phyloP scores from a whole-genome alignment of 2,797 vertebrate genomes.

The Intellagama lesueurii region DNA sequence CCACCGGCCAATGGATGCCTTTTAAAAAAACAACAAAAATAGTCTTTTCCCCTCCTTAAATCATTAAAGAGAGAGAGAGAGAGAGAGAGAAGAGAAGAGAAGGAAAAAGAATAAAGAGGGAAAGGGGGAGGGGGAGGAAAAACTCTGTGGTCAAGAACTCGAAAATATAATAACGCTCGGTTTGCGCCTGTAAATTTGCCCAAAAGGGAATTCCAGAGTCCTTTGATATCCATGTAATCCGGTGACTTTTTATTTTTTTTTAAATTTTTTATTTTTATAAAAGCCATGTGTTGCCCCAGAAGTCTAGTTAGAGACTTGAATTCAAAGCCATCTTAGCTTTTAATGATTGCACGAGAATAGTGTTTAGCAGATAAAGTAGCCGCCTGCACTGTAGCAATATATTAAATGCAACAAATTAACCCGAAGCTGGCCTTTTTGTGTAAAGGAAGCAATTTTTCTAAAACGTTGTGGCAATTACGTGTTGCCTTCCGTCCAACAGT shows the following conservation, averaged over 20 bases:
- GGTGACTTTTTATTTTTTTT: constrained; percentile 55
- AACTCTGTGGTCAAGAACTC: constrained; percentile 72
- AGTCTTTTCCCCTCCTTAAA: not conserved
- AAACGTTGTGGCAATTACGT: constrained; percentile 74
- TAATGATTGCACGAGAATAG: constrained; percentile 77
- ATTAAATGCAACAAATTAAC: constrained; percentile 84
- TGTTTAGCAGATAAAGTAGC: constrained; percentile 78
- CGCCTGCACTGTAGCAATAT: constrained; percentile 77
- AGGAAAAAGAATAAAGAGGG: not conserved
- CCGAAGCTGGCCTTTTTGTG: constrained; percentile 81
- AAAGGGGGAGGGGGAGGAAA: not conserved
- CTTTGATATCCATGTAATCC: constrained; percentile 82
- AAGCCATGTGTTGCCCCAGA: constrained; percentile 82
- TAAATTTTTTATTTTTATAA: constrained; percentile 70
- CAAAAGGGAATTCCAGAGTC: constrained; percentile 72
- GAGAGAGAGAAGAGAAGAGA: not conserved
- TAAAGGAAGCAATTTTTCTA: constrained; percentile 80
- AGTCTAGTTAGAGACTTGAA: constrained; percentile 75
- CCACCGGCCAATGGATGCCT: constrained; percentile 85
- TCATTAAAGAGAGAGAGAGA: constrained; percentile 9
- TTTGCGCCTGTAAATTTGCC: constrained; percentile 80
- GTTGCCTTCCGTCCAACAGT: constrained; percentile 76
- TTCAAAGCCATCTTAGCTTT: constrained; percentile 79
- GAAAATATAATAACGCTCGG: constrained; percentile 75
- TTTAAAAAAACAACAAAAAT: constrained; percentile 7